These are phyloP conservation scores for Anguilla megastoma DNA, from an alignment of 2,797 vertebrate genomes.

Conservation along the genomic window DNA sequence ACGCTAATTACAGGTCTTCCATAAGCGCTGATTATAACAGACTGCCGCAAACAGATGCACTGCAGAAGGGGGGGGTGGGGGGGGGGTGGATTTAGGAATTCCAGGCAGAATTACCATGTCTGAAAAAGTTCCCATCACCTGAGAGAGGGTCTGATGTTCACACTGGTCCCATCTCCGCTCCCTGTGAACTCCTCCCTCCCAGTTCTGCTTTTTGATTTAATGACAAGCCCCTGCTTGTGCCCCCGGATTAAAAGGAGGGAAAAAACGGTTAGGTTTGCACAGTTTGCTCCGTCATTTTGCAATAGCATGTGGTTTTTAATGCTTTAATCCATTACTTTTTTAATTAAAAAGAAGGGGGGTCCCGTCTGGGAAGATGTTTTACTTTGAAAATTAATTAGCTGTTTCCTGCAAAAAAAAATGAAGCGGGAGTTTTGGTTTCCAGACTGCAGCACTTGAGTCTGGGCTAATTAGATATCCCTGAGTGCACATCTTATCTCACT, in stretches of 20 bases:
- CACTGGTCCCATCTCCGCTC: not conserved
- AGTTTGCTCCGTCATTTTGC: not conserved
- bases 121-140: conserved; percentile 11
- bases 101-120: conserved; percentile 15
- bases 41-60: conserved; percentile 3
- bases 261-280: not conserved
- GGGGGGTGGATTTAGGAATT: conserved; percentile 25
- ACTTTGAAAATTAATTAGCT: not conserved
- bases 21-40: conserved; percentile 17
- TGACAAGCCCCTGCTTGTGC: not conserved
- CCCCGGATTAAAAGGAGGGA: not conserved
- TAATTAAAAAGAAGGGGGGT: not conserved
- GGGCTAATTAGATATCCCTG: conserved; percentile 30
- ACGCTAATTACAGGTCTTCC: conserved; percentile 8
- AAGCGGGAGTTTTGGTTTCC: not conserved
- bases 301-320: not conserved
- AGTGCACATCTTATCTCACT: conserved; percentile 12
- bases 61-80: not conserved
- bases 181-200: not conserved
- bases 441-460: not conserved
- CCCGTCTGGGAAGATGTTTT: not conserved
- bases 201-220: not conserved
- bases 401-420: not conserved
- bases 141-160: not conserved
- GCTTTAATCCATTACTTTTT: not conserved